Percentiles rank a stretch among this genome's conserved stretches.
Conservation (phyloP, 2,888 invertebrate genomes). For the Agrochola circellaris region DNA sequence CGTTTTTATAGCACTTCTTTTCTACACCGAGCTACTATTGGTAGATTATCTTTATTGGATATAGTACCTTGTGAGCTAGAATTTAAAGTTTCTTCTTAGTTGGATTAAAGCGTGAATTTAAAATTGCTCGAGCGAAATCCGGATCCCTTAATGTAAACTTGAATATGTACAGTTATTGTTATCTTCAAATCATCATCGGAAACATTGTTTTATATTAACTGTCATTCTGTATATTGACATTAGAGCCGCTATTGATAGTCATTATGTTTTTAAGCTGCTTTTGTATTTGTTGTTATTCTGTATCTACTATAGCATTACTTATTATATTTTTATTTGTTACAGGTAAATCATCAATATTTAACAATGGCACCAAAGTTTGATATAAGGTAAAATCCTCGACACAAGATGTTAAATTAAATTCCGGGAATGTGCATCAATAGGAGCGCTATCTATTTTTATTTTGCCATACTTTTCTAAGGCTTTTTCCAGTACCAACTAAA, state of each 20-base stretch:
- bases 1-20: slow-evolving; percentile 76
- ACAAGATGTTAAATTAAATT: background rate
- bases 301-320: background rate
- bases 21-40: slow-evolving; percentile 13
- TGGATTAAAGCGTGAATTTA: slow-evolving; percentile 10
- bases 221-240: slow-evolving; percentile 22
- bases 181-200: slow-evolving; percentile 36
- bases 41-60: slow-evolving; percentile 2
- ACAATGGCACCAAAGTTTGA: background rate
- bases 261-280: background rate
- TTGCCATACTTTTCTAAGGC: background rate
- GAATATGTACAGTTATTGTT: slow-evolving; percentile 42
- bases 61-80: slow-evolving; percentile 1
- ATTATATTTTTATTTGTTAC: slow-evolving; percentile 57
- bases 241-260: background rate
- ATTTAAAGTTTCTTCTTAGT: slow-evolving; percentile 6
- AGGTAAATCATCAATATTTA: slow-evolving; percentile 55
- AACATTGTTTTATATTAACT: slow-evolving; percentile 39
- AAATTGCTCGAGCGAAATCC: slow-evolving; percentile 32
- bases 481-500: too few relatives aligned
- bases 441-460: background rate
- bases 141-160: slow-evolving; percentile 36
- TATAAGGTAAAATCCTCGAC: slow-evolving; percentile 28
- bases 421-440: too few relatives aligned
- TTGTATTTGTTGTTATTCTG: slow-evolving; percentile 15